Conservation (phyloP, 2,888 invertebrate species). For the Oasisia sp. region DNA sequence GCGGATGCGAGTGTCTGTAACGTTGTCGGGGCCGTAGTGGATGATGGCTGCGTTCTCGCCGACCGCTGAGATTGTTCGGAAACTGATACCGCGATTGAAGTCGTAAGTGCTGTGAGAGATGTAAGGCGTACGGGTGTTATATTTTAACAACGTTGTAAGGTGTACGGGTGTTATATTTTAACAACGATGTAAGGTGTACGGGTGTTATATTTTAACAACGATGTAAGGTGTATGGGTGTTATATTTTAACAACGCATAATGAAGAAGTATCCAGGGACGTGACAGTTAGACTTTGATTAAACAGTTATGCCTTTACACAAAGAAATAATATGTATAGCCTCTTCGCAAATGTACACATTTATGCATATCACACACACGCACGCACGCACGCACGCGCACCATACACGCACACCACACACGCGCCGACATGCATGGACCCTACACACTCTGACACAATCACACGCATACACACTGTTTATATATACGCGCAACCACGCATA, state of each 20-base stretch:
- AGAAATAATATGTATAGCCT: too few relatives aligned
- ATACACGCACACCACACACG: constrained; percentile 18
- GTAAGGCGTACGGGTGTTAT: background rate
- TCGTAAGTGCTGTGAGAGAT: constrained; percentile 25
- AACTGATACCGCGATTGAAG: constrained; percentile 49
- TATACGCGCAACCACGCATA: too few relatives aligned
- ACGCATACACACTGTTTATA: background rate
- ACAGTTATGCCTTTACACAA: too few relatives aligned
- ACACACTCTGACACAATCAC: constrained; percentile 18
- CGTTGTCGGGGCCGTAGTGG: constrained; percentile 57
- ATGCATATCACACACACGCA: background rate
- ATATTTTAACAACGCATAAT: too few relatives aligned
- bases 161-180: background rate
- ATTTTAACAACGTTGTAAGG: background rate
- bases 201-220: background rate
- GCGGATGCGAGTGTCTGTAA: constrained; percentile 62
- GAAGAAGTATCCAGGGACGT: too few relatives aligned
- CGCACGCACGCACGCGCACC: constrained; percentile 24
- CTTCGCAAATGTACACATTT: too few relatives aligned
- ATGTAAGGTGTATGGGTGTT: too few relatives aligned
- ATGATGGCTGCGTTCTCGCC: constrained; percentile 63
- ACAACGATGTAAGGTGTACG: too few relatives aligned
- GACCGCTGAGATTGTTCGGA: constrained; percentile 58
- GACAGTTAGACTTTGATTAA: too few relatives aligned
- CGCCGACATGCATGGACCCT: background rate